Evolutionary conservation across 2,797 vertebrate genomes (phyloP).

Genomic region (Rhyacichthys aspro): DNA sequence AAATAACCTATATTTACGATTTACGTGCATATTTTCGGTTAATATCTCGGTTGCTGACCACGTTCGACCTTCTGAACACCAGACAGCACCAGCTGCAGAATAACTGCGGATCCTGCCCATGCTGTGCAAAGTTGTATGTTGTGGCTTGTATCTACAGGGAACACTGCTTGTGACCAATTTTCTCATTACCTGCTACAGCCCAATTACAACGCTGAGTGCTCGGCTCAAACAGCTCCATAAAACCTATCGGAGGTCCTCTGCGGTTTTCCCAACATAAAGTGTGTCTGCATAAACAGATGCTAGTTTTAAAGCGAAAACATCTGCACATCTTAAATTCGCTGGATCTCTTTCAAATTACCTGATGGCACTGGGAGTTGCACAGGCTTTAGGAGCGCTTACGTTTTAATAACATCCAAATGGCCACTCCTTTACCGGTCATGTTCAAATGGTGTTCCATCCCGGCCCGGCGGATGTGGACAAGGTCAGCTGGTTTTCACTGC

Average conservation of each 20-base stretch:
- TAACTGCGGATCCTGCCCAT: constrained; percentile 57
- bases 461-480: constrained; percentile 63
- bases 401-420: constrained; percentile 80
- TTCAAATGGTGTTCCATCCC: constrained; percentile 58
- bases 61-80: constrained; percentile 30
- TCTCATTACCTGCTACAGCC: constrained; percentile 76
- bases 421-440: constrained; percentile 66
- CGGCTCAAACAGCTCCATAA: constrained; percentile 79
- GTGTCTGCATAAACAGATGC: constrained; percentile 84
- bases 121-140: constrained; percentile 71
- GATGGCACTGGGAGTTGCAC: constrained; percentile 75
- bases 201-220: constrained; percentile 82
- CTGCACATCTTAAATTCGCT: constrained; percentile 82
- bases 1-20: too few relatives aligned
- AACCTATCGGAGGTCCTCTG: constrained; percentile 79
- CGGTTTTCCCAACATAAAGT: constrained; percentile 79
- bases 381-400: constrained; percentile 66
- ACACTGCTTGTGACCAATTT: constrained; percentile 79
- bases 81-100: constrained; percentile 49
- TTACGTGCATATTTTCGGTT: too few relatives aligned
- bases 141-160: constrained; percentile 70
- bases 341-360: constrained; percentile 83
- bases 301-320: constrained; percentile 82
- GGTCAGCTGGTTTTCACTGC: constrained; percentile 69
- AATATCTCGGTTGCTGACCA: not conserved